phyloP scores from a whole-genome alignment of 2,113 vertebrate genomes.

The Osmerus mordax region DNA sequence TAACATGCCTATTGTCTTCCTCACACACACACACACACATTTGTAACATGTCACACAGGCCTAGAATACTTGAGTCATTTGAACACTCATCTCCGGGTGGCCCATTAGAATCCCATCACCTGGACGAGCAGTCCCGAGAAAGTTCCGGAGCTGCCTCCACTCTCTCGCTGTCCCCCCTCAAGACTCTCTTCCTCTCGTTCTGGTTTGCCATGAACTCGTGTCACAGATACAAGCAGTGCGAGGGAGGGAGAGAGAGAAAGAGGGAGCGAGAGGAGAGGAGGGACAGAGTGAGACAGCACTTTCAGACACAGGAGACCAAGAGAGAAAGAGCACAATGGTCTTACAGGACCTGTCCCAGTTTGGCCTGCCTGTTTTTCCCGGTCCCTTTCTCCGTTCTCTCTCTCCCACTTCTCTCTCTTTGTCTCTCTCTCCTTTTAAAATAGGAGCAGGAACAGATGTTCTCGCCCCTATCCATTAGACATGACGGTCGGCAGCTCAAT shows the following conservation, averaged over 20 bases:
- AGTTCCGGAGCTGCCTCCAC: background rate
- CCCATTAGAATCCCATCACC: background rate
- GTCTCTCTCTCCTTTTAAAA: background rate
- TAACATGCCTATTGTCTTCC: slow-evolving; percentile 60
- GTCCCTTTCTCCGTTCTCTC: slow-evolving; percentile 17
- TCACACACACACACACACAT: slow-evolving; percentile 34
- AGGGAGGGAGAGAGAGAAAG: slow-evolving; percentile 9
- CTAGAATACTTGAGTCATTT: background rate
- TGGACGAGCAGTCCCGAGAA: too few relatives aligned
- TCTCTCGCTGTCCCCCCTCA: background rate
- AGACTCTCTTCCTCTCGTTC: slow-evolving; percentile 23
- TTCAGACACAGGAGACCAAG: slow-evolving; percentile 57
- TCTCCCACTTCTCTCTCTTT: background rate
- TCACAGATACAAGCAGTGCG: background rate
- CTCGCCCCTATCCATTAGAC: background rate
- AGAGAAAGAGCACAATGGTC: slow-evolving; percentile 59
- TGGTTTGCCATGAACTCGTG: background rate
- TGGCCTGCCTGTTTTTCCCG: slow-evolving; percentile 2
- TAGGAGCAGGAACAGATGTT: background rate
- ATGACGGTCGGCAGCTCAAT: background rate
- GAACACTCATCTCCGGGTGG: background rate
- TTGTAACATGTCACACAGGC: background rate
- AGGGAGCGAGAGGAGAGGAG: slow-evolving; percentile 33
- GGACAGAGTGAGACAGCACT: slow-evolving; percentile 61
- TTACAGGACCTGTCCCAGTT: slow-evolving; percentile 69